Percentiles rank a stretch among this genome's conserved stretches.
Conservation (phyloP, 1,140 invertebrate genomes). For the Heliconius melpomene region DNA sequence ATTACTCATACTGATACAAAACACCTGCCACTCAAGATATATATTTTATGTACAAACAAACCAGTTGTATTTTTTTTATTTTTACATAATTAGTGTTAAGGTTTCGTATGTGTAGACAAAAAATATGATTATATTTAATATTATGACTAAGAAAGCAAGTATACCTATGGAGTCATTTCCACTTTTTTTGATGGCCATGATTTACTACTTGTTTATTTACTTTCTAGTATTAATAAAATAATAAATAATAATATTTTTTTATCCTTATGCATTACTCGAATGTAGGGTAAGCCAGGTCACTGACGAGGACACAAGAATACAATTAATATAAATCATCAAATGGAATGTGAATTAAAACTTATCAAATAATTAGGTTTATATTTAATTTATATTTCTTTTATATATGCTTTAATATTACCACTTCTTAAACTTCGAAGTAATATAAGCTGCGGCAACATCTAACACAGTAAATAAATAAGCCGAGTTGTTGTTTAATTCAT, state of each 20-base stretch:
- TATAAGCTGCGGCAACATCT: background rate
- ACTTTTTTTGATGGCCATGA: background rate
- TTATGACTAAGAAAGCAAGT: constrained; percentile 4
- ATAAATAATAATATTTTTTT: background rate
- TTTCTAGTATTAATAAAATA: background rate
- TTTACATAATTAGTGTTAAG: constrained; percentile 20
- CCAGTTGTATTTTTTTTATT: constrained; percentile 23
- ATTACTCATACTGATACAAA: constrained; percentile 32
- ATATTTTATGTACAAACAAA: constrained; percentile 21
- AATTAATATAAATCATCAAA: no score
- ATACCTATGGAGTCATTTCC: background rate
- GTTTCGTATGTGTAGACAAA: background rate
- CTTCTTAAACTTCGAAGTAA: background rate
- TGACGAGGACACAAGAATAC: no score
- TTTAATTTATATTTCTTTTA: no score
- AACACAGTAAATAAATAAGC: constrained; percentile 44
- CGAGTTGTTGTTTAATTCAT: constrained; percentile 71
- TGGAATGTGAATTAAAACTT: no score
- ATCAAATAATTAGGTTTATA: no score
- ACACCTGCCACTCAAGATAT: constrained; percentile 30
- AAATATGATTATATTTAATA: background rate
- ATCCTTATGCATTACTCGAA: background rate
- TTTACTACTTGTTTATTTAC: background rate
- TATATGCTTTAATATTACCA: no score
- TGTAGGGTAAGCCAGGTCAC: no score